Conservation (phyloP, 2,888 invertebrate species). For the Nomada ferruginata region DNA sequence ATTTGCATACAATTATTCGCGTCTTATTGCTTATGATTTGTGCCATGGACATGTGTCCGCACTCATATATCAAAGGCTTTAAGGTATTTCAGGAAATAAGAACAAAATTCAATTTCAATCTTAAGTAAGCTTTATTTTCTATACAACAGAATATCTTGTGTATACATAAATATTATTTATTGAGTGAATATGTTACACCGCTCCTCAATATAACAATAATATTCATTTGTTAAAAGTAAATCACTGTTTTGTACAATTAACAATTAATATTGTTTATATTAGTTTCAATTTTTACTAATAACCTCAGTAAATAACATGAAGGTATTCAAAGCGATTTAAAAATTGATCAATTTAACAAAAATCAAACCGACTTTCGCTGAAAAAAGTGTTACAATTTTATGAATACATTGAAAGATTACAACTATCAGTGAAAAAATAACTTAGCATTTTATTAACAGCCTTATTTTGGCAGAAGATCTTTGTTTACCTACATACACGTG, state of each 20-base stretch:
- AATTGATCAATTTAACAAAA: conserved; percentile 7
- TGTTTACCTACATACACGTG: not conserved
- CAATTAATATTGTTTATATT: conserved; percentile 26
- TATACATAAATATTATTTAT: conserved; percentile 52
- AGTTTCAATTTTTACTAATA: conserved; percentile 21
- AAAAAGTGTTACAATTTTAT: conserved; percentile 26
- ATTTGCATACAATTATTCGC: conserved; percentile 26
- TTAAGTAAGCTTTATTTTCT: conserved; percentile 48
- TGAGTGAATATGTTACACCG: conserved; percentile 38
- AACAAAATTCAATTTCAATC: conserved; percentile 23
- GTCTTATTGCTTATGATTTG: not conserved
- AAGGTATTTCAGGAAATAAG: conserved; percentile 5
- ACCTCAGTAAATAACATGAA: conserved; percentile 8
- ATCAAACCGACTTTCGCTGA: conserved; percentile 23
- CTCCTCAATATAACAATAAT: conserved; percentile 46
- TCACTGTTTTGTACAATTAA: conserved; percentile 40
- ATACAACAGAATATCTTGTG: conserved; percentile 49
- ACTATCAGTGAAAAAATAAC: conserved; percentile 64
- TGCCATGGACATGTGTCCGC: not conserved
- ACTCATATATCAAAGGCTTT: not conserved
- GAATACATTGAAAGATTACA: conserved; percentile 29
- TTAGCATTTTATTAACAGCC: conserved; percentile 68
- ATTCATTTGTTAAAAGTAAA: conserved; percentile 46
- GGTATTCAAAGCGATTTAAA: conserved; percentile 14
- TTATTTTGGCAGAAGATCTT: conserved; percentile 63